phyloP scores from a whole-genome alignment of 2,113 vertebrate genomes.

The Passer domesticus region DNA sequence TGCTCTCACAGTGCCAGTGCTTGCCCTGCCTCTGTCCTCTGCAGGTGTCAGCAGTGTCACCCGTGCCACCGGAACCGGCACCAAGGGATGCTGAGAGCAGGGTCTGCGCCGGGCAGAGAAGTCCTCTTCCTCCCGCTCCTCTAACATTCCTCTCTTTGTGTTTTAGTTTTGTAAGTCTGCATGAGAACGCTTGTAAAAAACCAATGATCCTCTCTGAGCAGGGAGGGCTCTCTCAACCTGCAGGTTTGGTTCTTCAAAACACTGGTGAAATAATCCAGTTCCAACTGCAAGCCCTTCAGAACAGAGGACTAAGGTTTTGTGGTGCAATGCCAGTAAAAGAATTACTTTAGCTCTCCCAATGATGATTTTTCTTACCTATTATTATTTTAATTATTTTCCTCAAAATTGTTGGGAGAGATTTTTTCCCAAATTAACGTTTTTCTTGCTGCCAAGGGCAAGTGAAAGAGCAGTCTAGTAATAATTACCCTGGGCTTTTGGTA shows the following conservation, averaged over 20 bases:
- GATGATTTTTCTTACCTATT: background rate
- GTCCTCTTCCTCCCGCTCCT: background rate
- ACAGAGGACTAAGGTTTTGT: background rate
- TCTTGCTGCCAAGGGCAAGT: background rate
- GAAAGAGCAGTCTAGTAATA: background rate
- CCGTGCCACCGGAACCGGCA: background rate
- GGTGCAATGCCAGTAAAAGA: background rate
- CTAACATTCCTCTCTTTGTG: background rate
- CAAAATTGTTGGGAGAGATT: background rate
- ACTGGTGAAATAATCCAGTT: background rate
- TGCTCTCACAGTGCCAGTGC: rapidly evolving
- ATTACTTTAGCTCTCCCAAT: background rate
- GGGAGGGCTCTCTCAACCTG: background rate
- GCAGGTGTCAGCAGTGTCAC: background rate
- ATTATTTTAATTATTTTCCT: background rate
- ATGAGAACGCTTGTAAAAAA: background rate
- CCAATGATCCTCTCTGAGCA: background rate
- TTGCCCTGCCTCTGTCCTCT: rapidly evolving
- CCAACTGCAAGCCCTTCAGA: background rate
- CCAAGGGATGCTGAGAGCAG: background rate
- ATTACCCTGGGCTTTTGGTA: background rate
- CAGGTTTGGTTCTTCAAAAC: background rate
- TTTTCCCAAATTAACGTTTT: background rate
- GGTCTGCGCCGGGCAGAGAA: background rate
- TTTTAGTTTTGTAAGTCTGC: background rate